Percentiles rank a stretch among this genome's conserved stretches.
These are phyloP conservation scores for Sphinx pinastri DNA, from an alignment of 2,888 invertebrate genomes.

Conservation along the genomic window DNA sequence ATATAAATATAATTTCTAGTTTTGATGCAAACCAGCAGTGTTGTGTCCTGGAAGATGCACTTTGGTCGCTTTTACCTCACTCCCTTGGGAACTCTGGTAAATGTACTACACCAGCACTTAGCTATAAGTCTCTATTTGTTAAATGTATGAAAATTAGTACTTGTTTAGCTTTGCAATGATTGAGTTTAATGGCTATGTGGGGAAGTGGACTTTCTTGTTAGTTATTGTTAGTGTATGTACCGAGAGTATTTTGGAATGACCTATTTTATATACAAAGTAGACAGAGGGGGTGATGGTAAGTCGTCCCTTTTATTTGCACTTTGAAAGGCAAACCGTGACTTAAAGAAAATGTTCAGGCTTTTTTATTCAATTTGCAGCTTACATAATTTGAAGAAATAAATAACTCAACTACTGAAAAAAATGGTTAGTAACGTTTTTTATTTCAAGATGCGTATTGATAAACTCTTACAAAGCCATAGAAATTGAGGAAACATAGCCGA, in stretches of 20 bases:
- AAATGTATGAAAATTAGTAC: conserved; percentile 16
- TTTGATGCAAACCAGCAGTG: conserved; percentile 5
- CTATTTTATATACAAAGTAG: too few relatives aligned
- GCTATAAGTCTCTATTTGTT: conserved; percentile 17
- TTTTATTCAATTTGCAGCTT: too few relatives aligned
- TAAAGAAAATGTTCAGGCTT: too few relatives aligned
- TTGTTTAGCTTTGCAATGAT: neutral
- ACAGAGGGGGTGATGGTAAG: too few relatives aligned
- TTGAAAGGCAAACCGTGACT: too few relatives aligned
- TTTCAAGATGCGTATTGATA: too few relatives aligned
- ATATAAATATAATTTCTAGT: neutral
- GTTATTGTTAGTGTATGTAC: neutral
- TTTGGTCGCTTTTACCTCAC: conserved; percentile 6
- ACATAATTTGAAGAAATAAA: too few relatives aligned
- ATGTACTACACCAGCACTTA: conserved; percentile 28
- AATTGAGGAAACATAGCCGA: too few relatives aligned
- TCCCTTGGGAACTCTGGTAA: conserved; percentile 33
- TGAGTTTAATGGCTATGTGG: neutral
- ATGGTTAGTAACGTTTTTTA: too few relatives aligned
- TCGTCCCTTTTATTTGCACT: too few relatives aligned
- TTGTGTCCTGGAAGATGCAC: conserved; percentile 22
- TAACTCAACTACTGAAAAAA: too few relatives aligned
- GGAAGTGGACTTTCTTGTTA: neutral
- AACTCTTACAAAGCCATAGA: too few relatives aligned
- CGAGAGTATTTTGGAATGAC: neutral